Evolutionary conservation across 2,888 invertebrate species (phyloP).

Genomic region (Dorcus hopei): DNA sequence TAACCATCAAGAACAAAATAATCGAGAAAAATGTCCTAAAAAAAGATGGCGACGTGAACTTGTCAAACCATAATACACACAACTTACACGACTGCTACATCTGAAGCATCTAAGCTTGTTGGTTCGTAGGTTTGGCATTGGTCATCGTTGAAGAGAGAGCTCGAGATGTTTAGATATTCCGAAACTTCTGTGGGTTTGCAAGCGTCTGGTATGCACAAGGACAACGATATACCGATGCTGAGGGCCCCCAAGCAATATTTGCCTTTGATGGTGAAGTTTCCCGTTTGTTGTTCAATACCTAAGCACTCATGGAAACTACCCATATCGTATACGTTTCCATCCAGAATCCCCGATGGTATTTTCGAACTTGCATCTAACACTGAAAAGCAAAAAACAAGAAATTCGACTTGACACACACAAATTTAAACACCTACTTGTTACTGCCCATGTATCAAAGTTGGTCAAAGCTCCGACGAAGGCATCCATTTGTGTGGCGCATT

Average conservation of each 20-base stretch:
- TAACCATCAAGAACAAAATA: conserved; percentile 16
- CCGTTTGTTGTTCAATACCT: background rate
- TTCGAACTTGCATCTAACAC: background rate
- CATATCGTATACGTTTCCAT: background rate
- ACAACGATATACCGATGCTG: conserved; percentile 1
- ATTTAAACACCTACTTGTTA: background rate
- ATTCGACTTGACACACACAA: background rate
- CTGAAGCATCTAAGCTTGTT: conserved; percentile 5
- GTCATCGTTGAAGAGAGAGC: background rate
- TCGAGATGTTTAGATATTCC: background rate
- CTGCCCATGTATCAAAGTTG: background rate
- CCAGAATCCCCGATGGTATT: background rate
- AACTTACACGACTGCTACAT: conserved; percentile 10
- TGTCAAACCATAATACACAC: background rate
- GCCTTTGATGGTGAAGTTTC: conserved; percentile 9
- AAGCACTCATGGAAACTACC: conserved; percentile 7
- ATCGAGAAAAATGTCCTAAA: conserved; percentile 5
- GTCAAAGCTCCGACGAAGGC: background rate
- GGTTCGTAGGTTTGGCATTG: background rate
- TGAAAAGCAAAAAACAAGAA: background rate
- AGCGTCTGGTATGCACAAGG: conserved; percentile 17
- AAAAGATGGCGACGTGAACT: background rate
- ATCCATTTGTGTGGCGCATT: background rate
- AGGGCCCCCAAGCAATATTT: conserved; percentile 23
- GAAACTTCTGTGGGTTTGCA: conserved; percentile 10